Percentiles rank a stretch among this genome's conserved stretches.
Conservation (phyloP, 2,113 vertebrate species). For the Gasterosteus aculeatus region DNA sequence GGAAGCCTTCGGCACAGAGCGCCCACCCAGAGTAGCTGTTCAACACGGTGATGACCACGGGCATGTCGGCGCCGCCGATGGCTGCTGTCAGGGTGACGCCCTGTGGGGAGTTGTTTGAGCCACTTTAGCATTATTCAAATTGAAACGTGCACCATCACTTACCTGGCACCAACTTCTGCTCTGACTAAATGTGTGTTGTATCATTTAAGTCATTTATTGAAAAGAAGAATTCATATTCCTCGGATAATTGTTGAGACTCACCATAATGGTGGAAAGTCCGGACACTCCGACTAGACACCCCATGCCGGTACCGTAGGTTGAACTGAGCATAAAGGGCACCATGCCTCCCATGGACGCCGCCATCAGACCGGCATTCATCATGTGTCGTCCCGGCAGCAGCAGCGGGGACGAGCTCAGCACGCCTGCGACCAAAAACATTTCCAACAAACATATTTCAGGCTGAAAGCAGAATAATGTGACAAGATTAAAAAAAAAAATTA, state of each 20-base stretch:
- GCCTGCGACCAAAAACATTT: slow-evolving; percentile 60
- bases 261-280: slow-evolving; percentile 84
- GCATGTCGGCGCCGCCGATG: slow-evolving; percentile 87
- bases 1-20: slow-evolving; percentile 83
- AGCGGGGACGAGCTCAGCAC: slow-evolving; percentile 80
- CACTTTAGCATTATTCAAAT: no score
- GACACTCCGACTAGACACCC: slow-evolving; percentile 82
- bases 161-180: background rate
- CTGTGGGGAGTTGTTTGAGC: slow-evolving; percentile 41
- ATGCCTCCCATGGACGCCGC: slow-evolving; percentile 80
- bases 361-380: slow-evolving; percentile 82
- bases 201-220: background rate
- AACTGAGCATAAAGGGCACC: slow-evolving; percentile 84
- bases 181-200: background rate
- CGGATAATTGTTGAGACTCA: slow-evolving; percentile 52
- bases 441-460: background rate
- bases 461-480: slow-evolving; percentile 19
- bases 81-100: slow-evolving; percentile 84
- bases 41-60: slow-evolving; percentile 85
- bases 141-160: background rate
- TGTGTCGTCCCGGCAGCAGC: slow-evolving; percentile 81
- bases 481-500: background rate
- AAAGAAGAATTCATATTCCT: background rate
- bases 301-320: slow-evolving; percentile 80
- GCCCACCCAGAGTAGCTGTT: slow-evolving; percentile 88